Conservation (phyloP, 2,113 vertebrate genomes). For the Pedionomus torquatus region DNA sequence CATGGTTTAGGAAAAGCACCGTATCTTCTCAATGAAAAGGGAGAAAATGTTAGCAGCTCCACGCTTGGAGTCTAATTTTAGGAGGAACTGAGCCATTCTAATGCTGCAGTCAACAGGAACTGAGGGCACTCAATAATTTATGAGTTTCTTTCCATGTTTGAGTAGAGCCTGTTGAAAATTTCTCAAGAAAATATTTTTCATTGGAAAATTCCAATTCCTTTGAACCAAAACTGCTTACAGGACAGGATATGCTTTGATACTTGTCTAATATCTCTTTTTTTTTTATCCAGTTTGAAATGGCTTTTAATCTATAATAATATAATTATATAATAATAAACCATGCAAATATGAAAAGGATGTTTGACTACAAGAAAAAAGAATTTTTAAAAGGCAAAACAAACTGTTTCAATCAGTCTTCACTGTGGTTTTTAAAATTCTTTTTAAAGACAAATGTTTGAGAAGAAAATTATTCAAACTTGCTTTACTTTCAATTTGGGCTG, state of each 20-base stretch:
- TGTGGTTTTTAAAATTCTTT: not conserved
- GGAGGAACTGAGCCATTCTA: slow-evolving; percentile 29
- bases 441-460: not conserved
- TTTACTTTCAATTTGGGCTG: not conserved
- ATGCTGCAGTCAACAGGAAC: slow-evolving; percentile 51
- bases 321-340: not conserved
- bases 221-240: not conserved
- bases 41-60: not conserved
- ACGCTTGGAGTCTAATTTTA: slow-evolving; percentile 10
- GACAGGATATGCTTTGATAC: not conserved
- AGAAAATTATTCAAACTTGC: not conserved
- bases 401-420: not conserved
- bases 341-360: not conserved
- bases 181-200: not conserved
- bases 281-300: not conserved
- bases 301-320: not conserved
- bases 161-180: slow-evolving; percentile 23
- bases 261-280: not conserved
- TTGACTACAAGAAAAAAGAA: not conserved
- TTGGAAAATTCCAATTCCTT: not conserved
- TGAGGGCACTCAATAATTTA: slow-evolving; percentile 10
- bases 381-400: not conserved
- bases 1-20: not conserved
- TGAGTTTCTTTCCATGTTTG: slow-evolving; percentile 7
- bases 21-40: not conserved